Evolutionary conservation across 35 echinoderm and acorn worm genomes (phyloP).

Genomic region (Apostichopus parvimensis): DNA sequence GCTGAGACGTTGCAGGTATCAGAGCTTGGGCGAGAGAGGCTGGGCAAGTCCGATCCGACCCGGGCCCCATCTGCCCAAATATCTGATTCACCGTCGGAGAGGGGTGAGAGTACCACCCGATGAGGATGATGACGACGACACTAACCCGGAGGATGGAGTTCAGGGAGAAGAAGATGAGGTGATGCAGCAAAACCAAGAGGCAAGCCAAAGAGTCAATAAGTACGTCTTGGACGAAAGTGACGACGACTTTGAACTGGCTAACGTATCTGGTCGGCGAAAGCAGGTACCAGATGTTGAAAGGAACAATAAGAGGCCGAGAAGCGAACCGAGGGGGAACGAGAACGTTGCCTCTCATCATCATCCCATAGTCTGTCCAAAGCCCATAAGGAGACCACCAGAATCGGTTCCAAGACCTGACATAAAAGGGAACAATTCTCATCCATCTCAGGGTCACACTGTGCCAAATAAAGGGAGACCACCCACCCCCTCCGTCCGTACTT

Average conservation of each 20-base stretch:
- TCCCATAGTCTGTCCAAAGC: constrained; percentile 35
- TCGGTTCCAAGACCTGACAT: not conserved
- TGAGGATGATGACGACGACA: not conserved
- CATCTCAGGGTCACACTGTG: not conserved
- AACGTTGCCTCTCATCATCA: not conserved
- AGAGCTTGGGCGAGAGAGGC: not conserved
- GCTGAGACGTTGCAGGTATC: not conserved
- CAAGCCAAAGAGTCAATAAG: not conserved
- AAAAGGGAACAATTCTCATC: not conserved
- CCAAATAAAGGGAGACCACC: constrained; percentile 23
- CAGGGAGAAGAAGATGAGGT: not conserved
- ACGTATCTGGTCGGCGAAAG: not conserved
- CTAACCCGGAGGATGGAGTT: not conserved
- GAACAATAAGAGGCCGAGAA: constrained; percentile 9
- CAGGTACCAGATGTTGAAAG: not conserved
- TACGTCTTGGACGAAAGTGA: constrained; percentile 22
- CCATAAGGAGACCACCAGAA: not conserved
- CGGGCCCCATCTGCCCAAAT: constrained; percentile 32
- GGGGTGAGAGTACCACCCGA: constrained; percentile 2
- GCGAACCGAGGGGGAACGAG: not conserved
- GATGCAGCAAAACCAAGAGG: not conserved
- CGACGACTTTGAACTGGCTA: constrained; percentile 33
- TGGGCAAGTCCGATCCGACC: constrained; percentile 29
- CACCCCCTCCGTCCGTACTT: constrained; percentile 18
- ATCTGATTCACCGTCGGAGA: constrained; percentile 33